Evolutionary conservation across 2,797 vertebrate genomes (phyloP), one percentile per base, ranked within the genome.

Genomic region (Mormyrus hasselquistii): DNA sequence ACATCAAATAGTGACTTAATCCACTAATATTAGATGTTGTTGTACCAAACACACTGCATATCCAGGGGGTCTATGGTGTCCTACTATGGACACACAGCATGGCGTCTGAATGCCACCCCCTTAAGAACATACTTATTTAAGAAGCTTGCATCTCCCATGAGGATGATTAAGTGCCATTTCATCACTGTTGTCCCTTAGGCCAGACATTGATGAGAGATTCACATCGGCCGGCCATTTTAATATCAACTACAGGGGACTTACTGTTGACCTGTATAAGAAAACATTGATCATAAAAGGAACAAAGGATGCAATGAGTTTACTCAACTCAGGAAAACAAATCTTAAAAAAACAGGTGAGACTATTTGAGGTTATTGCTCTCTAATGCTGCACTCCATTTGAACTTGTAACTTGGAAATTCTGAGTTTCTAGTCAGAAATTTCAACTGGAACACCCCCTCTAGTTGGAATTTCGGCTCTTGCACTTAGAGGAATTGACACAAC

Each of bases 151-250:
- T 95, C 94, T 95, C 95, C 93, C 94, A 96, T 96, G 96, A 96
- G 94, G 94, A 96, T 96, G 95, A 96, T 96, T 95, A 96, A 96
- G 95, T 95, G 94, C 41, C 93, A 94, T 95, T 95, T 96, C 95
- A 96, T 96, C 94, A 95, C 93, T 90, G 88, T 93, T 92, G 93
- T 94, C 94, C 95, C 95, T 95, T 93, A 89, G 92, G 95, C 94
- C 92, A 93, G 92, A 90, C 92, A 89, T 92, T 95, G 95, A 96
- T 94, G 95, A 93, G 94, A 94, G 94, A 95, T 95, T 95, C 95
- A 96, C 95, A 94, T 95, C 93, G 92, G 96, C 94, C 94, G 95
- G 94, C 92, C 92, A 73, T 89, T 95, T 94, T 95, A 93, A 88
- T 90, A 90, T 86, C 89, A 89, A 84, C 93, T 94, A 84, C 1